A percentile compares a stretch with the other conserved stretches of the same genome.
Conservation (phyloP, 2,888 invertebrate genomes). For the Limnephilus lunatus region DNA sequence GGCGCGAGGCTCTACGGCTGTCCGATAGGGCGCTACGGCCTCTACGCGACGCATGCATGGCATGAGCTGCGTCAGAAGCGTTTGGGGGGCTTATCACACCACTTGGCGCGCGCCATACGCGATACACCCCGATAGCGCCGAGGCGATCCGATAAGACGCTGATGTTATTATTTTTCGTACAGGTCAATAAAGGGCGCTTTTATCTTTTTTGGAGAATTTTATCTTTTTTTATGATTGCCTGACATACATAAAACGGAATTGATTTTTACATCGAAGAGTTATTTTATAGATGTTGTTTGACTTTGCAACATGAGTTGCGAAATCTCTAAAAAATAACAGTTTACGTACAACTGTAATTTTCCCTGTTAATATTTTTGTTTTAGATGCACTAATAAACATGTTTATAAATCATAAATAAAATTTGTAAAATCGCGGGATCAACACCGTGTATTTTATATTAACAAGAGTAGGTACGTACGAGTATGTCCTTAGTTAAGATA, state of each 20-base stretch:
- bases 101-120: constrained; percentile 22
- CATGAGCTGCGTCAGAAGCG: constrained; percentile 66
- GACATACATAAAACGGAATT: constrained; percentile 6
- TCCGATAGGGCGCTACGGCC: constrained; percentile 71
- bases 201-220: constrained; percentile 17
- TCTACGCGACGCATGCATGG: constrained; percentile 66
- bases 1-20: constrained; percentile 66
- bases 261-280: neutral
- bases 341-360: no score
- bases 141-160: constrained; percentile 30
- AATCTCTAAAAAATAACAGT: no score
- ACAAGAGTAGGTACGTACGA: neutral
- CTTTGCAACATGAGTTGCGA: neutral
- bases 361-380: no score
- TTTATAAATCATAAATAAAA: neutral
- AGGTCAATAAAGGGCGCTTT: constrained; percentile 26
- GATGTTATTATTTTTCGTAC: constrained; percentile 46
- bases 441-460: neutral
- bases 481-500: neutral
- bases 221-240: neutral
- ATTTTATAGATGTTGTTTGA: neutral
- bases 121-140: neutral
- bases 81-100: constrained; percentile 2
- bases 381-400: neutral
- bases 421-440: no score